Evolutionary conservation across 2,888 invertebrate species (phyloP), one percentile per base, ranked within the genome.

Genomic region (Nowickia ferox): DNA sequence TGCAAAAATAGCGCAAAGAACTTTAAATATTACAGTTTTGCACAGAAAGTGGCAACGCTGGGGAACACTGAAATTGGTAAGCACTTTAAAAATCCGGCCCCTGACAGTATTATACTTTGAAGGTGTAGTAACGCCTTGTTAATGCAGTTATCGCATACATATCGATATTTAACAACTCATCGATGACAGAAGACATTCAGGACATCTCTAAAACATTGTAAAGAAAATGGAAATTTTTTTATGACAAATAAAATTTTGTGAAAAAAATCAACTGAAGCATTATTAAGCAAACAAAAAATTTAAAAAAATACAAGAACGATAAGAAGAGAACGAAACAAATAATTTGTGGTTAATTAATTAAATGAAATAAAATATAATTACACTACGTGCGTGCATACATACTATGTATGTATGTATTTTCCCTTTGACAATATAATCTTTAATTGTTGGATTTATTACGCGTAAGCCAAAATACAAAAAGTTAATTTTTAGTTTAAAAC

Each of bases 191-290:
- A 44, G 2, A 44, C 22, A 13, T 22, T 59, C 30, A 51, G 79
- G 78, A 75, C 72, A 82, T 69, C 81, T 57, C 84, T 81, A 81
- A 81, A 30, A 59, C 38, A 71, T 72, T 74, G 22, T 68, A 63
- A 78, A 74, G 65, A 75, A 79, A 79, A 79, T 79, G 78, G 75
- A 79, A 65, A 79, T 79, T 76, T 75, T 82, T 65, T 71, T 42
- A 75, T 65, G 57, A 57, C 19, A 17, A 76, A 66, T 81, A 44
- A 76, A 84, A 77, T 76, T 81, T 46, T 57, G 44, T 57, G 42
- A 63, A 71, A 75, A 30, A 61, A 46, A 38, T 9, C 44, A n/a
- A 17, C 1, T 15, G 11, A 53, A 59, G 11, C 46, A 75, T 46
- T 65, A 9, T 19, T 42, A 66, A 81, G 63, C 51, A 42, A 53